Conservation (phyloP, 2,113 vertebrate genomes). For the Pomatorhinus ruficollis region DNA sequence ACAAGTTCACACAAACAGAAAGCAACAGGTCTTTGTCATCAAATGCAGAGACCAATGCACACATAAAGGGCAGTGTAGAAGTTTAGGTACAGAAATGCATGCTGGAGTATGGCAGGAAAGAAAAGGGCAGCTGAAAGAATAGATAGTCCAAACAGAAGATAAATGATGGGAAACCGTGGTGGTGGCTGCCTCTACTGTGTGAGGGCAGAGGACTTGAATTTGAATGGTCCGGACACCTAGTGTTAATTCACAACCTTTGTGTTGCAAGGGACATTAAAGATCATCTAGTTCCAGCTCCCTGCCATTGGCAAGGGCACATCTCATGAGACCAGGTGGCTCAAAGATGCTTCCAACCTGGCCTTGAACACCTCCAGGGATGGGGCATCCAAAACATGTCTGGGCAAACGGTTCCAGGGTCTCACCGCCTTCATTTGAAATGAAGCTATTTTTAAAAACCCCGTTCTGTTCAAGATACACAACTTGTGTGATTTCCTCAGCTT, state of each 20-base stretch:
- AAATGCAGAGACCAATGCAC: background rate
- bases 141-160: background rate
- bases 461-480: background rate
- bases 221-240: background rate
- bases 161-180: background rate
- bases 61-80: background rate
- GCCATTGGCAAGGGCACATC: background rate
- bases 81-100: background rate
- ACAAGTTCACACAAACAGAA: background rate
- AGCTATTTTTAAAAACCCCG: rapidly evolving
- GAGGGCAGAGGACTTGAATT: background rate
- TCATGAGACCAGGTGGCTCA: too few relatives aligned
- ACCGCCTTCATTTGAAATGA: rapidly evolving
- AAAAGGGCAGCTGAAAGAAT: background rate
- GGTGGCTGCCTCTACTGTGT: background rate
- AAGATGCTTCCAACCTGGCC: background rate
- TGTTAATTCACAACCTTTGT: background rate
- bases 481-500: background rate
- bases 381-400: background rate
- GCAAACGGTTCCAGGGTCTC: background rate
- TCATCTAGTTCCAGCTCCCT: background rate
- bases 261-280: background rate
- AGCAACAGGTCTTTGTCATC: background rate
- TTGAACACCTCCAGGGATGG: background rate
- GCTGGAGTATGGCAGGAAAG: background rate